Evolutionary conservation across 2,113 vertebrate species (phyloP).

Genomic region (Gavia stellata): DNA sequence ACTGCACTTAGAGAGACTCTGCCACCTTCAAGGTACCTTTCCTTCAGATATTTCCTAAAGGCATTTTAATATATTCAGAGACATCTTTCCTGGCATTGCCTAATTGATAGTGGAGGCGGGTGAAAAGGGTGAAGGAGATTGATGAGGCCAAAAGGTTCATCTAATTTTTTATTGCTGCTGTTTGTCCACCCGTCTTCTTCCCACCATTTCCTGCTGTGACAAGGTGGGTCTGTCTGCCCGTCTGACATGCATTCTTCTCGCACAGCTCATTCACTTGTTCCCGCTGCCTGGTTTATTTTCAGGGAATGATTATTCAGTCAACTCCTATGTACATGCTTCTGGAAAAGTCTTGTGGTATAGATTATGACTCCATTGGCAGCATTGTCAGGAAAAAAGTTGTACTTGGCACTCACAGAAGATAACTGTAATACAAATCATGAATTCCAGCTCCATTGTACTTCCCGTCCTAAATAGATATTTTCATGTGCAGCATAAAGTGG

Average conservation of each 20-base stretch:
- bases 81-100: background rate
- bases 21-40: background rate
- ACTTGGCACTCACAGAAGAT: conserved; percentile 2
- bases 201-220: conserved; percentile 20
- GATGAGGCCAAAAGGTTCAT: background rate
- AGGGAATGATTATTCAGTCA: conserved; percentile 24
- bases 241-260: background rate
- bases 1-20: background rate
- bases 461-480: background rate
- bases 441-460: conserved; percentile 18
- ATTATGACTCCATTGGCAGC: conserved; percentile 26
- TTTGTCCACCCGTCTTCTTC: background rate
- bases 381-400: conserved; percentile 22
- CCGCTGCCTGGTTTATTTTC: conserved; percentile 34
- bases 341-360: conserved; percentile 54
- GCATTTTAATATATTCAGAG: background rate
- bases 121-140: background rate
- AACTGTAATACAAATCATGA: conserved; percentile 24
- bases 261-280: conserved; percentile 45
- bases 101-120: background rate
- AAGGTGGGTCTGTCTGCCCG: background rate
- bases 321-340: conserved; percentile 25
- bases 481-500: background rate
- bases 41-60: background rate
- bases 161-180: background rate